Evolutionary conservation across 2,888 invertebrate genomes (phyloP).

Genomic region (Osmoderma eremita): DNA sequence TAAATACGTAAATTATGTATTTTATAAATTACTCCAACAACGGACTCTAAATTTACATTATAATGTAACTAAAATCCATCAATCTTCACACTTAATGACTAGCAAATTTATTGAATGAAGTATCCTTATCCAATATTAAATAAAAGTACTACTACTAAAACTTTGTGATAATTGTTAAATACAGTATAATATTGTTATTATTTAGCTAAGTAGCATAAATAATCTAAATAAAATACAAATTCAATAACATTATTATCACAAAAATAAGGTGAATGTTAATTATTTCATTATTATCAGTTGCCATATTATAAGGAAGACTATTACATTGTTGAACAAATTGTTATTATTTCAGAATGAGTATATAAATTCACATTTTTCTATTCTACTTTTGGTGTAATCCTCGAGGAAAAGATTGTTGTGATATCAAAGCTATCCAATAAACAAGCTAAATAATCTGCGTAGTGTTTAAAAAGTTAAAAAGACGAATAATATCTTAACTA

Average conservation of each 20-base stretch:
- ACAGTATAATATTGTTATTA: no score
- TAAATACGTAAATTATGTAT: conserved; percentile 29
- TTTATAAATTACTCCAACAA: conserved; percentile 1
- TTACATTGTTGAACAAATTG: conserved; percentile 9
- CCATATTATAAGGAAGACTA: conserved; percentile 19
- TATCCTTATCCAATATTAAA: no score
- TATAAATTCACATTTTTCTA: no score
- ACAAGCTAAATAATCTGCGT: not conserved
- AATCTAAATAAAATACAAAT: no score
- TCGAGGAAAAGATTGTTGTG: no score
- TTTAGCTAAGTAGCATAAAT: no score
- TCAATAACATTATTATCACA: conserved; percentile 14
- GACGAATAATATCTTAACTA: not conserved
- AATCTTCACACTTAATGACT: conserved; percentile 27
- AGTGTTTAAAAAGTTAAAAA: not conserved
- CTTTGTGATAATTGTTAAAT: no score
- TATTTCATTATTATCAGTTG: conserved; percentile 18
- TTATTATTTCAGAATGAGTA: no score
- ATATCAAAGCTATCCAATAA: no score
- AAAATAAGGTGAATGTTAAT: conserved; percentile 17
- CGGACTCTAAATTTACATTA: no score
- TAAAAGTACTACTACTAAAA: not conserved
- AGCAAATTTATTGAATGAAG: conserved; percentile 12
- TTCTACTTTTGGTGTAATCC: no score
- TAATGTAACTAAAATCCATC: not conserved